Percentiles rank a stretch among this genome's conserved stretches.
phyloP scores from a whole-genome alignment of 2,888 invertebrate genomes.

The Hecatera dysodea region DNA sequence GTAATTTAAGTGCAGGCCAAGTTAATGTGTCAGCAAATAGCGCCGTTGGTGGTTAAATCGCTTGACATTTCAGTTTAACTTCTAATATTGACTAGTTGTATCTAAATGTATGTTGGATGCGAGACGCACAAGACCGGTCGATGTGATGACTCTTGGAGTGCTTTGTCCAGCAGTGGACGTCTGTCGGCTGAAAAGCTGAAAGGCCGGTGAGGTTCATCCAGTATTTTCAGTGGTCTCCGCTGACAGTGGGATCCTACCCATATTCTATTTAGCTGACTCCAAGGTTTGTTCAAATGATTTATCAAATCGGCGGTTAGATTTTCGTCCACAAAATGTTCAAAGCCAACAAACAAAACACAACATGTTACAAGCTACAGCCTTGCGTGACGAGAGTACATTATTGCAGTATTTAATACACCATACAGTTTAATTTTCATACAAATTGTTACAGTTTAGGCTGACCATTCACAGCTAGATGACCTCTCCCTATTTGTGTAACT shows the following conservation, averaged over 20 bases:
- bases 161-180: no score
- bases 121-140: no score
- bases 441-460: slow-evolving; percentile 32
- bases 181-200: no score
- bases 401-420: slow-evolving; percentile 10
- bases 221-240: neutral
- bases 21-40: neutral
- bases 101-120: neutral
- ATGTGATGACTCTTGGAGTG: no score
- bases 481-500: neutral
- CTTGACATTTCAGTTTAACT: neutral
- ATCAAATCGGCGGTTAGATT: neutral
- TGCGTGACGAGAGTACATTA: slow-evolving; percentile 39
- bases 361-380: slow-evolving; percentile 26
- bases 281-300: neutral
- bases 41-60: neutral
- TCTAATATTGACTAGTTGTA: neutral
- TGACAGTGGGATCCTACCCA: neutral
- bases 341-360: slow-evolving; percentile 10
- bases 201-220: neutral
- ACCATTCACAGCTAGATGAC: slow-evolving; percentile 13
- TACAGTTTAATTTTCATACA: slow-evolving; percentile 32
- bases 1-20: neutral
- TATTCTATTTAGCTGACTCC: neutral
- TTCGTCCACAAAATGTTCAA: slow-evolving; percentile 10